Evolutionary conservation across 2,113 vertebrate genomes (phyloP).

Genomic region (Neodon shergylaensis): DNA sequence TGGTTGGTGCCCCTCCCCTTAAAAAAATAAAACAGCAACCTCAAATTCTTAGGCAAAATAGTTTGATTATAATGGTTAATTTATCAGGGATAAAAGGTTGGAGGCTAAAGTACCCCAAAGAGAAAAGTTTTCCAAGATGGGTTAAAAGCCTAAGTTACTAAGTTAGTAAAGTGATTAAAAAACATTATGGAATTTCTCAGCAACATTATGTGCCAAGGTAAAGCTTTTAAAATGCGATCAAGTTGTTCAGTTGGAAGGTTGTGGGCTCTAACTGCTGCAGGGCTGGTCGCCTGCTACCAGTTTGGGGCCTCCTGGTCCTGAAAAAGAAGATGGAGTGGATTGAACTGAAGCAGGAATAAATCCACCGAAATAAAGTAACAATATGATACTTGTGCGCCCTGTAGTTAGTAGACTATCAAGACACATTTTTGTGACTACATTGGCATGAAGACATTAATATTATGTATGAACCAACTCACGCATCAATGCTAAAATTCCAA

Average conservation of each 20-base stretch:
- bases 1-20: conserved; percentile 17
- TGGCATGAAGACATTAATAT: neutral
- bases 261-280: neutral
- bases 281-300: neutral
- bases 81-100: conserved; percentile 64
- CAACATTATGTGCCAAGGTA: neutral
- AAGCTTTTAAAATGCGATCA: conserved; percentile 50
- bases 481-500: neutral
- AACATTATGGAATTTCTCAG: conserved; percentile 41
- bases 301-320: neutral
- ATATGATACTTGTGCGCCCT: neutral
- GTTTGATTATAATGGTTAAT: conserved; percentile 66
- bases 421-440: neutral
- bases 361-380: neutral
- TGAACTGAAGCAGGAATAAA: conserved; percentile 5
- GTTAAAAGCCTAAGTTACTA: neutral
- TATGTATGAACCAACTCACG: neutral
- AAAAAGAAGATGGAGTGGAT: neutral
- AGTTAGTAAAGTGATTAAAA: conserved; percentile 1
- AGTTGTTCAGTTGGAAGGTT: neutral
- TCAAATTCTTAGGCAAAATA: conserved; percentile 60
- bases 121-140: conserved; percentile 52
- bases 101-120: conserved; percentile 26
- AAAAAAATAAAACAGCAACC: conserved; percentile 63
- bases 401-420: neutral